Conservation (phyloP, 2,888 invertebrate species). For the Plebejus argus region DNA sequence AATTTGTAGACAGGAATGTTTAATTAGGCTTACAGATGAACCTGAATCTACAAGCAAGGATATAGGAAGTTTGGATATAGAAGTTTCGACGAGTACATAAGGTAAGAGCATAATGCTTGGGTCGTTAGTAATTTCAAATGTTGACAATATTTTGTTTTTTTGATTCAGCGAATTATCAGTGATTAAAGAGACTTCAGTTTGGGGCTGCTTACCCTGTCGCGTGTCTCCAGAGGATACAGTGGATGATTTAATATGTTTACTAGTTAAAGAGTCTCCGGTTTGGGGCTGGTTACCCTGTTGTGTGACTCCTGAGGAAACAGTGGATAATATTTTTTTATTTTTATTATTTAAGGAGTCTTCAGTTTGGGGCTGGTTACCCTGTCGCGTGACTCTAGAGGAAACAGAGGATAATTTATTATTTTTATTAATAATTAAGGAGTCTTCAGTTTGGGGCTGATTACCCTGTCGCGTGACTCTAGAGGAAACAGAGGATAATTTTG, state of each 20-base stretch:
- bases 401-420: background rate
- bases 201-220: background rate
- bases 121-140: background rate
- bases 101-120: background rate
- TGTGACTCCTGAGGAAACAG: background rate
- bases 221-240: background rate
- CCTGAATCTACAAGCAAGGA: conserved; percentile 35
- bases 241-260: background rate
- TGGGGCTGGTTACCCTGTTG: background rate
- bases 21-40: conserved; percentile 34
- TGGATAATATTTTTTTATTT: background rate
- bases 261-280: background rate
- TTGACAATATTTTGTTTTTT: conserved; percentile 1
- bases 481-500: conserved; percentile 18
- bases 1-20: background rate
- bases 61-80: conserved; percentile 28
- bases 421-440: background rate
- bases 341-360: too few species aligned
- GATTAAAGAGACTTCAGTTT: background rate
- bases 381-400: too few species aligned
- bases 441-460: background rate
- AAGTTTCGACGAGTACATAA: background rate
- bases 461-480: background rate
- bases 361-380: too few species aligned
- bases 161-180: background rate